Conservation (phyloP, 2,113 vertebrate genomes). For the Malurus alboscapulatus region DNA sequence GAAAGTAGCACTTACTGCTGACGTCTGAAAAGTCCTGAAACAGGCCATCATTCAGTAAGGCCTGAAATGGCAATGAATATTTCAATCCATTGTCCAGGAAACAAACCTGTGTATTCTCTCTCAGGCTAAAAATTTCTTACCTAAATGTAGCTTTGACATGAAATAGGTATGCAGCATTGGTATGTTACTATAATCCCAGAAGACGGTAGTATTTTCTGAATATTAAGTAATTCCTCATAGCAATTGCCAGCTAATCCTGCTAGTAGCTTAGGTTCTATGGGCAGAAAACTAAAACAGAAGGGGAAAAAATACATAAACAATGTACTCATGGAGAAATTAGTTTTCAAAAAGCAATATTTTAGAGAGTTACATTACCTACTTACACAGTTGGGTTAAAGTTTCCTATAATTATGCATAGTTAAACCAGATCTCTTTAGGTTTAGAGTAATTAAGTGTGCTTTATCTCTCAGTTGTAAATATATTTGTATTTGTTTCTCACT, state of each 20-base stretch:
- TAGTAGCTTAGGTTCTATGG: not conserved
- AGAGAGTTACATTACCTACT: not conserved
- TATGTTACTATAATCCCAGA: not conserved
- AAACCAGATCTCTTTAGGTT: not conserved
- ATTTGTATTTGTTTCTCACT: not conserved
- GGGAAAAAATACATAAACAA: not conserved
- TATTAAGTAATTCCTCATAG: not conserved
- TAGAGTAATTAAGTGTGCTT: not conserved
- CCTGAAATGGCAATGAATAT: constrained; percentile 7
- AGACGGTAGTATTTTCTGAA: not conserved
- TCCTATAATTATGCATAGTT: not conserved
- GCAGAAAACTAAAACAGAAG: not conserved
- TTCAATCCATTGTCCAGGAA: constrained; percentile 4
- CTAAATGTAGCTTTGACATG: not conserved
- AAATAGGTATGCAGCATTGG: not conserved
- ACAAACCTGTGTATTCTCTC: not conserved
- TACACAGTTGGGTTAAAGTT: not conserved
- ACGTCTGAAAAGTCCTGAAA: constrained; percentile 6
- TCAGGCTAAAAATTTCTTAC: not conserved
- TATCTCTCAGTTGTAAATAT: not conserved
- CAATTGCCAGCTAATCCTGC: not conserved
- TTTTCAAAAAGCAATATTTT: not conserved
- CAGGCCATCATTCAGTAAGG: not conserved
- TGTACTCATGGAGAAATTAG: not conserved
- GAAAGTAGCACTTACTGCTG: constrained; percentile 38